These are phyloP conservation scores for Leptogaster cylindrica DNA, from an alignment of 2,888 invertebrate genomes.

Conservation along the genomic window DNA sequence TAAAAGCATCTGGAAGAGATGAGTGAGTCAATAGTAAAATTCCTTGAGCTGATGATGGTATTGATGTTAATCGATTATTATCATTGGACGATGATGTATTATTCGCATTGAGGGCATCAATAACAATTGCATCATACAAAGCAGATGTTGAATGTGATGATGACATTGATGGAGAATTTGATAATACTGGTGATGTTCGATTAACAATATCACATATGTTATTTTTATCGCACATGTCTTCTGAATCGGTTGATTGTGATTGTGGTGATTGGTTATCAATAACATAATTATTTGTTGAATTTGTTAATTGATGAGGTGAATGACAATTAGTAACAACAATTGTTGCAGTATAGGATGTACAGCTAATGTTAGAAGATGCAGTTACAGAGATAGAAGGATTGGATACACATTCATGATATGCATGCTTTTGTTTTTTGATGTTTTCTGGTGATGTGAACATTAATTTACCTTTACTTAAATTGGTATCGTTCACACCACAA, in stretches of 20 bases:
- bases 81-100: conserved; percentile 48
- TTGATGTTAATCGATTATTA: conserved; percentile 9
- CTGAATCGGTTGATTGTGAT: conserved; percentile 27
- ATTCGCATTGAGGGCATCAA: conserved; percentile 57
- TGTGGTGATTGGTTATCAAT: conserved; percentile 48
- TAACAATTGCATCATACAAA: conserved; percentile 58
- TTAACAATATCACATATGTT: conserved; percentile 4
- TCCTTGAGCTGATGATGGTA: conserved; percentile 38
- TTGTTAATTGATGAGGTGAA: conserved; percentile 39
- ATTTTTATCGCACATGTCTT: not conserved
- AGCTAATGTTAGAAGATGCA: conserved; percentile 37
- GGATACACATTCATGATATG: conserved; percentile 21
- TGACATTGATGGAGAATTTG: conserved; percentile 46
- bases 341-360: conserved; percentile 44
- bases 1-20: conserved; percentile 48
- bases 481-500: not conserved
- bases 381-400: conserved; percentile 29
- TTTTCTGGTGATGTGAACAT: conserved; percentile 1
- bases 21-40: conserved; percentile 48
- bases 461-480: conserved; percentile 36
- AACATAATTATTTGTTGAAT: conserved; percentile 18
- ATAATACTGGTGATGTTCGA: conserved; percentile 20
- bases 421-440: conserved; percentile 27
- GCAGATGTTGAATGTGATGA: conserved; percentile 43
- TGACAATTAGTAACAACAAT: conserved; percentile 45